Evolutionary conservation across 2,888 invertebrate species (phyloP), one percentile per base, ranked within the genome.

Genomic region (Pseudoips prasinana): DNA sequence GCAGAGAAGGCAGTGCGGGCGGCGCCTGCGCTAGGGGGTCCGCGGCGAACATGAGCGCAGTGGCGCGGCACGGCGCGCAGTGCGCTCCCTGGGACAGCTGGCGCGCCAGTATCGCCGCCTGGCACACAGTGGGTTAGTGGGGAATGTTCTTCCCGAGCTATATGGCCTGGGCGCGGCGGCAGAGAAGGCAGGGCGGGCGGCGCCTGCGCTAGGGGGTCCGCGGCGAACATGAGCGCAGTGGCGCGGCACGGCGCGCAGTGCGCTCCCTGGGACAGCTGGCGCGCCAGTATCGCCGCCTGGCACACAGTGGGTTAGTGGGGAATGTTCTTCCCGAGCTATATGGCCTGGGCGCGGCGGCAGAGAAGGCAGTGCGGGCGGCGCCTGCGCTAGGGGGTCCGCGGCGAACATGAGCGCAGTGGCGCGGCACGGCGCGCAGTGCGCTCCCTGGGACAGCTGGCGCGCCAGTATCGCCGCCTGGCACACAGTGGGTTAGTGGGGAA

Each of bases 21-120:
- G 77, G 77, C 25, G 25, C 30, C 17, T 62, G 61, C 29, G 9
- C 10, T 29, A 17, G 2, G 1, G 32, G 25, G 34, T 63, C 71
- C n/a, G 0, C 1, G 3, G 60, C 53, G 19, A 51, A 47, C 73
- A 76, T 75, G 2, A 67, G 47, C 6, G 81, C 80, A 0, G 64
- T 58, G 25, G 36, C 36, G 34, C 48, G 30, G 57, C 83, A 82
- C 25, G 67, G 38, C 7, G 56, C 82, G 54, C 85, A 82, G 18
- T 33, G n/a, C 1, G 66, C 75, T 25, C 51, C 70, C 3, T 25
- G 39, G 0, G 69, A 53, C 37, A 85, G 36, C 43, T 53, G 22
- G 0, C 85, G 80, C 7, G 64, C 73, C 29, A 83, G 24, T 5
- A 81, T 10, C 7, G 85, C 85, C 41, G 81, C 78, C 46, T 46